Evolutionary conservation across 2,113 vertebrate species (phyloP).

Genomic region (Rhabdornis inornatus): DNA sequence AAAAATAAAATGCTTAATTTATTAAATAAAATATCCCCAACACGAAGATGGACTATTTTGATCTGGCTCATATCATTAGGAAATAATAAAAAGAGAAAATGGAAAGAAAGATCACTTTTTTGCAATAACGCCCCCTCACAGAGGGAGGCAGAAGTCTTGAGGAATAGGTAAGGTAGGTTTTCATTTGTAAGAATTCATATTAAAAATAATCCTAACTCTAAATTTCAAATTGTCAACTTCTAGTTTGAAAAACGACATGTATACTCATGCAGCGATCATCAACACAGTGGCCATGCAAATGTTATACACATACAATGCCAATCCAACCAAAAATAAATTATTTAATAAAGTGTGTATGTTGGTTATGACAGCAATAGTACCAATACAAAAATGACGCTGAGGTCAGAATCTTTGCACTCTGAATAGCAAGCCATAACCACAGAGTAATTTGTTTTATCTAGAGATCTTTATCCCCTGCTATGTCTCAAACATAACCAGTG

Average conservation of each 20-base stretch:
- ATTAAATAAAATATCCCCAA: conserved; percentile 71
- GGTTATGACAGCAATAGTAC: conserved; percentile 61
- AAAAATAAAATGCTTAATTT: conserved; percentile 72
- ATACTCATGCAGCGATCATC: conserved; percentile 50
- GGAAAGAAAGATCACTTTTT: conserved; percentile 62
- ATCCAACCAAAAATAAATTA: conserved; percentile 41
- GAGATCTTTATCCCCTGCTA: conserved; percentile 57
- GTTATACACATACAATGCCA: conserved; percentile 38
- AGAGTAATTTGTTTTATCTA: conserved; percentile 24
- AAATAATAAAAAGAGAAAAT: conserved; percentile 50
- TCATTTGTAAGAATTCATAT: conserved; percentile 60
- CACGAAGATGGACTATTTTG: conserved; percentile 57
- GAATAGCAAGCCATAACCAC: conserved; percentile 50
- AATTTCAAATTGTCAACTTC: conserved; percentile 55
- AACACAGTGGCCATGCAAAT: conserved; percentile 59
- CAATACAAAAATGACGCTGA: conserved; percentile 59
- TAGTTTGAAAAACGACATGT: conserved; percentile 40
- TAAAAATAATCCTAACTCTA: conserved; percentile 70
- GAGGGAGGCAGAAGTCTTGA: conserved; percentile 75
- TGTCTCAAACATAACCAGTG: conserved; percentile 76
- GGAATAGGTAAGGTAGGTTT: conserved; percentile 66
- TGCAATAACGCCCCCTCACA: conserved; percentile 72
- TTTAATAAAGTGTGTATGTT: conserved; percentile 44
- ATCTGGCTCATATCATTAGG: conserved; percentile 60
- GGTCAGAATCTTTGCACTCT: conserved; percentile 41